Evolutionary conservation across 2,888 invertebrate genomes (phyloP), one percentile per base, ranked within the genome.

Genomic region (Rhingia rostrata): DNA sequence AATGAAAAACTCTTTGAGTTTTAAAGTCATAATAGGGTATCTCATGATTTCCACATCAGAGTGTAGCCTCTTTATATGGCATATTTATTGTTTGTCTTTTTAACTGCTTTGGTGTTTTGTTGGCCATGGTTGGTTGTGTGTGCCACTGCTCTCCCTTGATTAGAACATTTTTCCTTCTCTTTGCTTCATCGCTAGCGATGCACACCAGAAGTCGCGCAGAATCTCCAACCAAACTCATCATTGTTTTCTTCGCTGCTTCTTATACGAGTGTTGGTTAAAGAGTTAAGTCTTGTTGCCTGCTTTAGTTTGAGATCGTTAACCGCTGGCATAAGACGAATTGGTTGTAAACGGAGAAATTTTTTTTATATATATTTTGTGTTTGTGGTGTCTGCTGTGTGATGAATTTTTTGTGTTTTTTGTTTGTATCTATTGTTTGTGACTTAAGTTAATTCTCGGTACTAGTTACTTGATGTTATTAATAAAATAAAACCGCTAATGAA

Each of bases 241-340:
- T 66, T 39, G 79, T 53, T 33, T 63, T 54, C 37, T 30, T 49
- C n/a, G n/a, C 30, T 53, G 33, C 47, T 67, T 45, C 12, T 72
- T 67, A 56, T 61, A 22, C 22, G 22, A 22, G 22, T 9, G 33
- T 67, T 9, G 47, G 41, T 56, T 56, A 35, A 69, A 67, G 22
- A 22, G 56, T 67, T 56, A 67, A 66, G 61, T 67, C 51, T 39
- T 53, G 53, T 30, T 73, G 72, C 51, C 33, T 73, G 74, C 58
- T 41, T 80, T 69, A 80, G 80, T 80, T 80, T 54, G 43, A 80
- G 74, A 74, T 80, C 63, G 80, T 80, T 80, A 80, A 67, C 80
- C 74, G 74, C 56, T 56, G 67, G 67, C 37, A 45, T 69, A 67
- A 74, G 67, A 69, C 49, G 67, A 66, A 54, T 47, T 73, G 63